Evolutionary conservation across 1,140 invertebrate species (phyloP), one percentile per base, ranked within the genome.

Genomic region (Drosophila kepulauana): DNA sequence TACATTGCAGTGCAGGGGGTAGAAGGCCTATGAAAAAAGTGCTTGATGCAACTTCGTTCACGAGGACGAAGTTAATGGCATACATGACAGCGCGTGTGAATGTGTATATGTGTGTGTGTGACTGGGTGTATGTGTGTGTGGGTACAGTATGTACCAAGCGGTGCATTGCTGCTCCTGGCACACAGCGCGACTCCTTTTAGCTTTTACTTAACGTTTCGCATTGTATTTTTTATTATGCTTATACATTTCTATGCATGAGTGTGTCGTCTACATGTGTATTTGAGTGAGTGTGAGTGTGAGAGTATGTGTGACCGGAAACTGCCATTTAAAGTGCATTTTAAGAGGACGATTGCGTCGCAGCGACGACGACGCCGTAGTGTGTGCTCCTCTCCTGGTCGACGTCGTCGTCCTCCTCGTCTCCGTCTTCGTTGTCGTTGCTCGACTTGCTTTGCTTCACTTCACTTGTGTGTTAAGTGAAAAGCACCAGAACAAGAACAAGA

Each of bases 291-390:
- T 41, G 38, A 68, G 38, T 58, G 51, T 54, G 25, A 56, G 46
- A 54, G 59, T 63, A 46, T 73, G 51, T 84, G 90, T 79, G 90
- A 91, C 90, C 90, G 90, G 90, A 91, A 91, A 91, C 86, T 91
- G 86, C 82, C 90, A 91, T 91, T 91, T 91, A 91, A 91, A 91
- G 88, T 91, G 88, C 88, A 91, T 91, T 91, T 91, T 88, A 75
- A 78, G 82, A 81, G 78, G 62, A 71, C 67, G 63, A 76, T 73
- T 79, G 75, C 70, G 75, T 69, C 48, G 65, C 59, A 58, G 41
- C 48, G 63, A 33, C 48, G 63, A 41, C 49, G 63, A 41, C 49
- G 63, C 45, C 51, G 62, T 56, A 56, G 81, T 49, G 30, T 49
- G 46, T 51, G 57, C 66, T 66, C 51, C n/a, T 35, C 41, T 38